Base-by-base conservation (phyloP, 2,888 invertebrate genomes). In the Drosophila maculinotata region DNA sequence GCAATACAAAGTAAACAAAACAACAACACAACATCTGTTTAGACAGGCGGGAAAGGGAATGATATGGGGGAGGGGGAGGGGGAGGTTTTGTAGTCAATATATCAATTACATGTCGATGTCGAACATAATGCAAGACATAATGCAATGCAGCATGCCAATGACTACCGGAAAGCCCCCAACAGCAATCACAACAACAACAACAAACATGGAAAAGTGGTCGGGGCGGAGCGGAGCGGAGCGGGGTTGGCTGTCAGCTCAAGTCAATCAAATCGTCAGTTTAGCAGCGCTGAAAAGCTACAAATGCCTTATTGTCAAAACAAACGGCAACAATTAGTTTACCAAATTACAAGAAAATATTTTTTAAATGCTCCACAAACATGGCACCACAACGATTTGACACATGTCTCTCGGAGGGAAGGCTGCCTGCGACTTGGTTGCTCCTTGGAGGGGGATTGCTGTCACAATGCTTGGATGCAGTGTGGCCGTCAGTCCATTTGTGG, bases 291-390 rank as follows among this genome's bases (percentile, higher is more conserved):
- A 85, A 85, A 84, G 87, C 88, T 88, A 89, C 89, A 89, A 90
- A 89, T 90, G 89, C 89, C 90, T 82, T 87, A 88, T 89, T 90
- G 89, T 89, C 89, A 89, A 89, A 89, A 89, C 89, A 89, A 75
- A 80, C 74, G 82, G 81, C 86, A 82, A 88, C 88, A 90, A 89
- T 89, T 88, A 89, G 89, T 88, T 88, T 88, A 88, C 88, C 89
- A 80, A 87, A 89, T 89, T 88, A 88, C 88, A 87, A 69, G 79
- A 86, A 81, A 84, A 84, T 84, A 84, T 86, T 83, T 83, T 67
- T 77, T 76, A 84, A 84, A 84, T 79, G 83, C 74, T 83, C 67
- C 65, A 78, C 71, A 85, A 83, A 83, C 78, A 81, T 67, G 42
- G 35, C 70, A 41, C 48, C 57, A 36, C 47, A 48, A 9, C 42